phyloP scores from a whole-genome alignment of 2,113 vertebrate genomes.

The Sceloporus tristichus region DNA sequence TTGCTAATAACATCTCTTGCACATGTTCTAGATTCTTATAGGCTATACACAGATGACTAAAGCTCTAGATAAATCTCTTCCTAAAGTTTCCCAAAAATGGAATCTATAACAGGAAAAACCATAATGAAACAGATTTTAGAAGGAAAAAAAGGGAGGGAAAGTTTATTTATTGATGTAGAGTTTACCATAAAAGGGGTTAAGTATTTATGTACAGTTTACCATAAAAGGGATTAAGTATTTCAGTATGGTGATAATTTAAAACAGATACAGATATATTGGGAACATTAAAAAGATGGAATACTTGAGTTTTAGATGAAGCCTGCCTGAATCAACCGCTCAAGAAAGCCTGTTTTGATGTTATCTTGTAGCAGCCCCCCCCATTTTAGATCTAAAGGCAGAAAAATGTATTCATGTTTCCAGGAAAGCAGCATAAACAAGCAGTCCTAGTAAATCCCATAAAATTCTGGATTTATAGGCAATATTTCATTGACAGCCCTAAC shows the following conservation, averaged over 20 bases:
- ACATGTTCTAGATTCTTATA: constrained; percentile 2
- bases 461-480: constrained; percentile 65
- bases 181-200: constrained; percentile 30
- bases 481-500: constrained; percentile 76
- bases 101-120: constrained; percentile 44
- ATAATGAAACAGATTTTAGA: constrained; percentile 30
- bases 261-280: neutral
- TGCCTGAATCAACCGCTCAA: accelerated
- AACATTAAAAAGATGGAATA: neutral
- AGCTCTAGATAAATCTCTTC: constrained; percentile 19
- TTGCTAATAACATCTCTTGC: neutral
- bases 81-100: constrained; percentile 39
- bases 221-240: constrained; percentile 28
- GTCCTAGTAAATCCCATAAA: constrained; percentile 69
- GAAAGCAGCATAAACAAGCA: constrained; percentile 65
- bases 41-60: constrained; percentile 49
- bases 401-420: constrained; percentile 74
- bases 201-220: constrained; percentile 4
- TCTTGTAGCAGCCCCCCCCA: constrained; percentile 38
- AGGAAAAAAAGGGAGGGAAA: neutral
- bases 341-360: neutral
- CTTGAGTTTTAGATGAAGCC: constrained; percentile 20
- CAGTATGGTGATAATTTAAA: neutral
- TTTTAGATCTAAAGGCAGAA: constrained; percentile 68
- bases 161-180: neutral